Base-by-base conservation (phyloP, 2,113 vertebrate species). In the Megaceryle torquata region DNA sequence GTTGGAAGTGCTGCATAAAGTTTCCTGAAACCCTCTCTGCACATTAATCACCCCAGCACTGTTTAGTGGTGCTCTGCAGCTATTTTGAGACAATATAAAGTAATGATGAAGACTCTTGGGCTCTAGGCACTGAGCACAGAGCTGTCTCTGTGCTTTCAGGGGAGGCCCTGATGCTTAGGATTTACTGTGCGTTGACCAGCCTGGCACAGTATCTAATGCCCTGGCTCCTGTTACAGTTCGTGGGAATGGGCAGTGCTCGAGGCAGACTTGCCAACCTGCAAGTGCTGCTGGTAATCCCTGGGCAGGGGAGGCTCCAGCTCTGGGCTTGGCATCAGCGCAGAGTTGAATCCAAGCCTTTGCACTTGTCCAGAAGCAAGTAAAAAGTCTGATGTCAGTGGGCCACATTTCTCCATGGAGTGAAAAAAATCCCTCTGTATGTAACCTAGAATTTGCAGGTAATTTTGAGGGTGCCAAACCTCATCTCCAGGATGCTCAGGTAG, bases 171-270 rank as follows among this genome's bases (percentile, higher is more conserved):
- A 14, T 69, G 35, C 71, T 86, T 17, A 67, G 77, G 70, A 68
- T 82, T 95, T 87, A 20, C 67, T 57, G 65, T 2, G 4, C 0
- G 0, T 69, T 90, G 68, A 69, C 80, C 74, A 78, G 86, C 61
- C 86, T 96, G 95, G 88, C 76, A 68, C 1, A 0, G 21, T 48
- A 3, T 61, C 70, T 44, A 78, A 29, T 86, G 29, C 69, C n/a
- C 65, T 83, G 82, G 24, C 90, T 89, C 10, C 61, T 25, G 11
- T 59, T 59, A 11, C 14, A 35, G 39, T 15, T 81, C 41, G 13
- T 2, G 14, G 48, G 81, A 51, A n/a, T 1, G 7, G 65, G 57
- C 78, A 91, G 56, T 0, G 0, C 59, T 89, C 0, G 2, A 24
- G 61, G 29, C 14, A 39, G 21, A 3, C n/a, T 64, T 88, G 77